phyloP scores from a whole-genome alignment of 2,113 vertebrate species.

The Periophthalmus modestus region DNA sequence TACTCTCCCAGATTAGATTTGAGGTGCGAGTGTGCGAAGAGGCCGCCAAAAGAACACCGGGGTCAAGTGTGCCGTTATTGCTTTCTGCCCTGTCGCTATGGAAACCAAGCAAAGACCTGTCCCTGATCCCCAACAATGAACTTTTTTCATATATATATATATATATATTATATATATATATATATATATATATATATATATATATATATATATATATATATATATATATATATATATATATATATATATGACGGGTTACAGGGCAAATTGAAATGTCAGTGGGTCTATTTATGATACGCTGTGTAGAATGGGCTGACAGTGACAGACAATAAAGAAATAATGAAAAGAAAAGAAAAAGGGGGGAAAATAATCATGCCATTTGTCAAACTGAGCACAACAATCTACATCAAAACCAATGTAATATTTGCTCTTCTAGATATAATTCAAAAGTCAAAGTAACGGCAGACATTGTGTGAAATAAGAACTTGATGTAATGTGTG shows the following conservation, averaged over 20 bases:
- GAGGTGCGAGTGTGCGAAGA: conserved; percentile 54
- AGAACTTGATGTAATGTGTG: background rate
- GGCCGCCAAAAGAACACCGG: conserved; percentile 67
- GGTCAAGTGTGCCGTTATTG: conserved; percentile 80
- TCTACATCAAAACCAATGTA: background rate
- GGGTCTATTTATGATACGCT: conserved; percentile 57
- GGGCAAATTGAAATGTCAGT: conserved; percentile 68
- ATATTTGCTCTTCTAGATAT: background rate
- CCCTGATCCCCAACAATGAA: conserved; percentile 48
- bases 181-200: conserved; percentile 22
- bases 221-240: conserved; percentile 12
- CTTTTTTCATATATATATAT: conserved; percentile 19
- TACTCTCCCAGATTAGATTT: conserved; percentile 70
- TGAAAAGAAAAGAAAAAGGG: background rate
- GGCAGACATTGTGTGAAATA: background rate
- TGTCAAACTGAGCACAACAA: conserved; percentile 20
- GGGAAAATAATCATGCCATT: conserved; percentile 5
- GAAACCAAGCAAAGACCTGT: conserved; percentile 57
- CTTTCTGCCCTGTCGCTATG: conserved; percentile 66
- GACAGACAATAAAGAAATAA: conserved; percentile 39
- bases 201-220: conserved; percentile 12
- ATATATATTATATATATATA: conserved; percentile 10
- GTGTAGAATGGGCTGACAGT: conserved; percentile 50
- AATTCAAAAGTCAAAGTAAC: background rate
- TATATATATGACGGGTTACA: conserved; percentile 46